Evolutionary conservation across 2,888 invertebrate species (phyloP).

Genomic region (Pseudanteris insignis): DNA sequence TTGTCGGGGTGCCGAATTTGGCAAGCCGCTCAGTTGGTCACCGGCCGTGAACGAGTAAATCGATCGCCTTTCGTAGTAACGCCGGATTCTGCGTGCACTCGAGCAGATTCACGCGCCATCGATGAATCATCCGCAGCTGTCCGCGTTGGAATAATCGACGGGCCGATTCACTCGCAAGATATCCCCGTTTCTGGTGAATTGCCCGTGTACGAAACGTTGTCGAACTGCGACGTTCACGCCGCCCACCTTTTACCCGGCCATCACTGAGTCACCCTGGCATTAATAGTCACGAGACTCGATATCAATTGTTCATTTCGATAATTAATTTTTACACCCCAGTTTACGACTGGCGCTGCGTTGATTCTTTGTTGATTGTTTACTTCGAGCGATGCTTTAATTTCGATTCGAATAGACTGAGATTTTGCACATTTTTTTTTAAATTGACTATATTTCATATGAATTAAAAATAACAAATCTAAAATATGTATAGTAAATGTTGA

Average conservation of each 20-base stretch:
- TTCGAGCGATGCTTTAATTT: no score
- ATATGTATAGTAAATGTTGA: no score
- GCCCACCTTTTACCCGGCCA: slow-evolving; percentile 22
- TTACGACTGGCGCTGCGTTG: no score
- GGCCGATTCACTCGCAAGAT: slow-evolving; percentile 21
- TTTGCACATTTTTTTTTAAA: no score
- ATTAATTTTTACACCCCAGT: no score
- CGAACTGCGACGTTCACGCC: slow-evolving; percentile 27
- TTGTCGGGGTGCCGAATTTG: no score
- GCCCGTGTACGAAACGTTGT: slow-evolving; percentile 1
- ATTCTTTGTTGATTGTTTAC: no score
- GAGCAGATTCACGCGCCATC: slow-evolving; percentile 20
- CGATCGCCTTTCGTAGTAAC: slow-evolving; percentile 32
- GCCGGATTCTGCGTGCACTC: slow-evolving; percentile 34
- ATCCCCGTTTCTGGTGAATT: slow-evolving; percentile 24
- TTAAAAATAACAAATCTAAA: no score
- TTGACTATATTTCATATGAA: no score
- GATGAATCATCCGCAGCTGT: slow-evolving; percentile 44
- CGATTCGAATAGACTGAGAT: no score
- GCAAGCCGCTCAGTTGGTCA: slow-evolving; percentile 11
- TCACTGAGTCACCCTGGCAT: slow-evolving; percentile 5
- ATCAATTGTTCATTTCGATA: slow-evolving; percentile 1
- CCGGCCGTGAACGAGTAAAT: slow-evolving; percentile 18
- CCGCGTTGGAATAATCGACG: slow-evolving; percentile 14
- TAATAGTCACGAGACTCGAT: background rate